These are phyloP conservation scores for Pyrgilauda ruficollis DNA, from an alignment of 2,113 vertebrate genomes.

Conservation along the genomic window DNA sequence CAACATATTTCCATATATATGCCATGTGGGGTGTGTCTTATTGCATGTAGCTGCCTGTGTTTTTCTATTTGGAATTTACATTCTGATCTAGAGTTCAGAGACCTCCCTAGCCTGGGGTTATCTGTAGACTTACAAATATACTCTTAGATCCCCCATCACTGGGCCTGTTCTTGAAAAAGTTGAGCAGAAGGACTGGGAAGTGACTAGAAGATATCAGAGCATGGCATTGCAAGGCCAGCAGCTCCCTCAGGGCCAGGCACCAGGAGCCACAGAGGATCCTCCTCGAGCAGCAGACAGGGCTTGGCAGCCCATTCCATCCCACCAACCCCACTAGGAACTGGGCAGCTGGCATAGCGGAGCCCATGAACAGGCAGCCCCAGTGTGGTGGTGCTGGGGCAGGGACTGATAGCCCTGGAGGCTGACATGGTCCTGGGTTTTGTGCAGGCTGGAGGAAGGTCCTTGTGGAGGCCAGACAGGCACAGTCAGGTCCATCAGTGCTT, in stretches of 20 bases:
- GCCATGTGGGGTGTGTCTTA: neutral
- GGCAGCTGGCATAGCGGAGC: accelerated
- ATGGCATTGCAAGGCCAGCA: neutral
- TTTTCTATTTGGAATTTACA: neutral
- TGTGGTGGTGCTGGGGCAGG: neutral
- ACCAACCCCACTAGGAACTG: accelerated
- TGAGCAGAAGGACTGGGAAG: neutral
- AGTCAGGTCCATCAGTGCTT: neutral
- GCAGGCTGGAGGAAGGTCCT: neutral
- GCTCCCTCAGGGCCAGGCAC: neutral
- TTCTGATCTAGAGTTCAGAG: neutral
- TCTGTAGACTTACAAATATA: neutral
- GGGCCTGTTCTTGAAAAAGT: neutral
- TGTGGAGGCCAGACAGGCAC: too few relatives aligned
- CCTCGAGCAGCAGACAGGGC: neutral
- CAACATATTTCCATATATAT: neutral
- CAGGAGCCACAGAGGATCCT: neutral
- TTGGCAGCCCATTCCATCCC: neutral
- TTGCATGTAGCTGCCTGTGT: neutral
- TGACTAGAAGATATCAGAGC: neutral
- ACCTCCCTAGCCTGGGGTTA: neutral
- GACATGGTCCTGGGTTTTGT: neutral
- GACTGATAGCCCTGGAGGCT: neutral
- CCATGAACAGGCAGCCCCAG: neutral
- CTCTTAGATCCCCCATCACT: neutral